Conservation (phyloP, 2,113 vertebrate genomes). For the Phrynosoma blainvillii region DNA sequence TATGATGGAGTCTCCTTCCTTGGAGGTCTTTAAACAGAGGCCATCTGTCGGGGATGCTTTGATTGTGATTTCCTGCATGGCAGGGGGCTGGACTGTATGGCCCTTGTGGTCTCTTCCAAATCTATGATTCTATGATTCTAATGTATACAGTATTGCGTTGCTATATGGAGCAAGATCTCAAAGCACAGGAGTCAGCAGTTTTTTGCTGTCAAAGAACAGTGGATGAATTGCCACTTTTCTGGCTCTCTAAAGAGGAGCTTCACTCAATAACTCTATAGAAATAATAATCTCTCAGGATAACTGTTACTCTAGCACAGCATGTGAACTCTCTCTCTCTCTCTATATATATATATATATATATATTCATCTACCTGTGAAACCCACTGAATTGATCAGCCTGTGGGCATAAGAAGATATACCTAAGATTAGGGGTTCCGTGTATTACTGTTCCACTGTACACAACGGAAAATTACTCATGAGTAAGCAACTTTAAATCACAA, state of each 20-base stretch:
- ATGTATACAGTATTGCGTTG: neutral
- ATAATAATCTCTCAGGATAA: neutral
- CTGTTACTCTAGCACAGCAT: neutral
- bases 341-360: neutral
- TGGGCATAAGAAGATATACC: too few relatives aligned
- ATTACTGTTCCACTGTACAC: neutral
- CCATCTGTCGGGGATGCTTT: too few relatives aligned
- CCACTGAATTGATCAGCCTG: neutral
- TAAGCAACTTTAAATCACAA: neutral
- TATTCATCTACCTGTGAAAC: neutral
- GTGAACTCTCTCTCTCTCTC: too few relatives aligned
- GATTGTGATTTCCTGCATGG: too few relatives aligned
- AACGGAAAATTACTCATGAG: neutral
- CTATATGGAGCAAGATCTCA: neutral
- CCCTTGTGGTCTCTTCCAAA: too few relatives aligned
- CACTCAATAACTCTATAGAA: neutral
- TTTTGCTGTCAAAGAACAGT: neutral
- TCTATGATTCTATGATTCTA: too few relatives aligned
- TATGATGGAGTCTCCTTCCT: too few relatives aligned
- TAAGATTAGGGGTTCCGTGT: neutral
- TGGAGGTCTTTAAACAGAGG: too few relatives aligned
- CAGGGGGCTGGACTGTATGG: too few relatives aligned
- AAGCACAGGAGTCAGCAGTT: conserved; percentile 11
- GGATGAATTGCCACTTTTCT: neutral
- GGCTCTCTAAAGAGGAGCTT: neutral